Evolutionary conservation across 2,888 invertebrate genomes (phyloP), one percentile per base, ranked within the genome.

Genomic region (Agonopterix subpropinquella): DNA sequence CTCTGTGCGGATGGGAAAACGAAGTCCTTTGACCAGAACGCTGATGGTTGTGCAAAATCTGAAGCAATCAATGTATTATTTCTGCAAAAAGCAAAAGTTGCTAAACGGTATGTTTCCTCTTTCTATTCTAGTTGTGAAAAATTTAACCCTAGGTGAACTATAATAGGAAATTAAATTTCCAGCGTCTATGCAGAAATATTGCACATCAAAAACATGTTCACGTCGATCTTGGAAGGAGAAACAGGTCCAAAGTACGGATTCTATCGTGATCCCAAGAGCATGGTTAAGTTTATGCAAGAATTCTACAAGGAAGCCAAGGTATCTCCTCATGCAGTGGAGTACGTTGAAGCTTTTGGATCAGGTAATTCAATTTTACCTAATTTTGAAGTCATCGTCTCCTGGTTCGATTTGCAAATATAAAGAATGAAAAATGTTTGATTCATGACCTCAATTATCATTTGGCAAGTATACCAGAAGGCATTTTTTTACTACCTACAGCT

Each of bases 331-430:
- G 79, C 85, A 1, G 89, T 98, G 8, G 91, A 92, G 54, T 98
- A 93, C 69, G 89, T 98, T 2, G 97, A 97, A 81, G 95, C 96
- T 36, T 95, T 95, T 63, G 94, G 94, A 52, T 93, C 93, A 53
- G 95, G 95, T 84, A 64, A 55, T 5, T 11, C 1, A 13, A 42
- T n/a, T 11, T 4, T 42, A 5, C 39, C 9, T 37, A 37, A 37
- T n/a, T n/a, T n/a, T n/a, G n/a, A 37, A 37, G 10, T 37, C 37
- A 37, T 10, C 37, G 4, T 10, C 9, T 37, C 9, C 37, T n/a
- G 9, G 39, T n/a, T 10, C 4, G 4, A n/a, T 10, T 9, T 39
- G n/a, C n/a, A 39, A 39, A 10, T 39, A 39, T 39, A 10, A 1
- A 4, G 39, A 10, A 37, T 5, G 4, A 9, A 39, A n/a, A 39